Conservation (phyloP, 2,113 vertebrate species). For the Chunga burmeisteri region DNA sequence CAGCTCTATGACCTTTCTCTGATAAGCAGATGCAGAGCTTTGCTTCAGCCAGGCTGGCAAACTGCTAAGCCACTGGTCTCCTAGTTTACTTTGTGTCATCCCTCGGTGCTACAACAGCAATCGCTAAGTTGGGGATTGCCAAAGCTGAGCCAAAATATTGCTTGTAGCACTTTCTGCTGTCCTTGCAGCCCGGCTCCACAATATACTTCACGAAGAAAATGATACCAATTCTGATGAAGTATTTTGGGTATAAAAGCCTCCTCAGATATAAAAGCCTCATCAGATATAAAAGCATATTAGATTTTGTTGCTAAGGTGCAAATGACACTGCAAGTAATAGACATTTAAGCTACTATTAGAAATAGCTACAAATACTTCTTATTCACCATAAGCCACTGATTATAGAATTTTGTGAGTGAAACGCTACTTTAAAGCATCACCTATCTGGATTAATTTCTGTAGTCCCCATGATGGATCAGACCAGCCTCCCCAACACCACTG, state of each 20-base stretch:
- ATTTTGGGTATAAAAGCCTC: background rate
- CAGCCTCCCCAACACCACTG: too few relatives aligned
- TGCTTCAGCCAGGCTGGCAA: background rate
- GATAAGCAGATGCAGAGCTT: background rate
- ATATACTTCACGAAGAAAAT: background rate
- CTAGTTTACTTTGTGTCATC: background rate
- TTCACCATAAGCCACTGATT: background rate
- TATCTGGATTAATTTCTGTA: background rate
- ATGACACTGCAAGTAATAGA: background rate
- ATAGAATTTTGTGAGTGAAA: background rate
- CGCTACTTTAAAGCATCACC: background rate
- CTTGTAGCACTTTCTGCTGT: background rate
- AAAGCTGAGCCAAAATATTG: background rate
- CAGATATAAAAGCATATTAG: background rate
- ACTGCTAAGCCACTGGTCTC: background rate
- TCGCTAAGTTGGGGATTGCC: background rate
- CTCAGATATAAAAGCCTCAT: background rate
- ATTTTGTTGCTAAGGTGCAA: background rate
- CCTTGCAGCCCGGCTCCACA: background rate
- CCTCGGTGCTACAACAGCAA: background rate
- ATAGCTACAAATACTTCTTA: background rate
- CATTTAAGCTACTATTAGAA: background rate
- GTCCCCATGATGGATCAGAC: background rate
- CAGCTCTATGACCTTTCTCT: background rate
- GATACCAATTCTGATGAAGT: background rate